A percentile compares a stretch with the other conserved stretches of the same genome.
Evolutionary conservation across 2,113 vertebrate genomes (phyloP).

Genomic region (Ochotona curzoniae): DNA sequence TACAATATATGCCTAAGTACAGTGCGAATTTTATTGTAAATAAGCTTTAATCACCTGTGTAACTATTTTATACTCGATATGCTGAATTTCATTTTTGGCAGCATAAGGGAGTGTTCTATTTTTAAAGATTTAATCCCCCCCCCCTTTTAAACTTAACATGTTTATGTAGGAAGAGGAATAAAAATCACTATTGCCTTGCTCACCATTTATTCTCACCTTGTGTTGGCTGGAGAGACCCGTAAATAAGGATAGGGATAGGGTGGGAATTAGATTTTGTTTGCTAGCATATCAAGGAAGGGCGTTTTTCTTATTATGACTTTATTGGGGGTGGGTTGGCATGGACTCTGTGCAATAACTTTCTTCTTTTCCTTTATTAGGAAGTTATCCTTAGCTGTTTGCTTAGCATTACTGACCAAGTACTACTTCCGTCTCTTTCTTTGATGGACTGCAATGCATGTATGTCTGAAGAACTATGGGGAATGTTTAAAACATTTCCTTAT

Average conservation of each 20-base stretch:
- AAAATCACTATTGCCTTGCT: slow-evolving; percentile 40
- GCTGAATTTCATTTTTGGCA: slow-evolving; percentile 30
- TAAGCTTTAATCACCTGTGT: neutral
- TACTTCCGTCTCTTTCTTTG: slow-evolving; percentile 92
- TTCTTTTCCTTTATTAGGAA: slow-evolving; percentile 86
- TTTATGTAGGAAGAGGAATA: slow-evolving; percentile 13
- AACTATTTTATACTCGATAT: slow-evolving; percentile 47
- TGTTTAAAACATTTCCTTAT: slow-evolving; percentile 97
- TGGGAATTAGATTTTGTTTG: neutral
- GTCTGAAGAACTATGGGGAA: slow-evolving; percentile 96
- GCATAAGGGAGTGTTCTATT: slow-evolving; percentile 36
- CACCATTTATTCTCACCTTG: neutral
- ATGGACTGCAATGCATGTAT: slow-evolving; percentile 98
- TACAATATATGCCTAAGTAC: neutral
- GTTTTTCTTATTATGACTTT: slow-evolving; percentile 31
- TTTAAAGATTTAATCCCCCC: slow-evolving; percentile 16
- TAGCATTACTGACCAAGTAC: slow-evolving; percentile 93
- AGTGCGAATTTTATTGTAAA: slow-evolving; percentile 63
- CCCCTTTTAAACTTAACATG: neutral
- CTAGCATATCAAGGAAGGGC: slow-evolving; percentile 22
- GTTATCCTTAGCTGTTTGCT: slow-evolving; percentile 92
- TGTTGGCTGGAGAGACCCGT: slow-evolving; percentile 44
- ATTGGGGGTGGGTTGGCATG: slow-evolving; percentile 11
- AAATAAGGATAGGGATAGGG: slow-evolving; percentile 5
- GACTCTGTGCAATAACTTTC: slow-evolving; percentile 68